Evolutionary conservation across 2,797 vertebrate species (phyloP).

Genomic region (Parauchenoglanis punctatus): DNA sequence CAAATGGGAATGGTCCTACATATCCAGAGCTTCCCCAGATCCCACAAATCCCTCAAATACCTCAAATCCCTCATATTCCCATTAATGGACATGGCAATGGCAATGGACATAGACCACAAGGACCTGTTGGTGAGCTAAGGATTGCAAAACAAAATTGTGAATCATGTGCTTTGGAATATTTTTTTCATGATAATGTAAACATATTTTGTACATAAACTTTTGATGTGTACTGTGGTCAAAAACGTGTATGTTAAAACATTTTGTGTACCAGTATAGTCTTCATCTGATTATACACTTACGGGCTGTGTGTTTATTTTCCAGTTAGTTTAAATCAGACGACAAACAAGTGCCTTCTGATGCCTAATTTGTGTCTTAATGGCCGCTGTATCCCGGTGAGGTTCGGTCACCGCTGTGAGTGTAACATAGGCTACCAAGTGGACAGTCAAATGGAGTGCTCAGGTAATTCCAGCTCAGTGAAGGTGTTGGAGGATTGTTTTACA

Average conservation of each 20-base stretch:
- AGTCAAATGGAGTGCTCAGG: constrained; percentile 73
- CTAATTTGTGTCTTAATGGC: constrained; percentile 76
- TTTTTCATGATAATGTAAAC: neutral
- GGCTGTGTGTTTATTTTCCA: constrained; percentile 44
- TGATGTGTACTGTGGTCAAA: neutral
- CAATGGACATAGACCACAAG: constrained; percentile 48
- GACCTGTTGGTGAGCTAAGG: constrained; percentile 50
- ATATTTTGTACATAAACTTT: neutral
- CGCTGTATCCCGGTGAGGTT: constrained; percentile 72
- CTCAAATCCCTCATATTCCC: constrained; percentile 37
- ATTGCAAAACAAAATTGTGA: neutral
- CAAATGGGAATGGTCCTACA: constrained; percentile 44
- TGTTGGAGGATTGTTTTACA: neutral
- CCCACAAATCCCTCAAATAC: constrained; percentile 26
- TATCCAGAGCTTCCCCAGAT: constrained; percentile 44
- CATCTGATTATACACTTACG: neutral
- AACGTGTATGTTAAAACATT: neutral
- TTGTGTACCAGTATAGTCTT: neutral
- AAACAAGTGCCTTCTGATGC: constrained; percentile 73
- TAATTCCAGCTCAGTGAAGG: constrained; percentile 52
- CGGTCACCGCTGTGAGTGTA: constrained; percentile 76
- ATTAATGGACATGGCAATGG: constrained; percentile 44
- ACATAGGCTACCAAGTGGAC: constrained; percentile 75
- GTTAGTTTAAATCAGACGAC: constrained; percentile 76
- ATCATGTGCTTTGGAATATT: neutral